phyloP scores from a whole-genome alignment of 2,888 invertebrate genomes.

The Hedya salicella region DNA sequence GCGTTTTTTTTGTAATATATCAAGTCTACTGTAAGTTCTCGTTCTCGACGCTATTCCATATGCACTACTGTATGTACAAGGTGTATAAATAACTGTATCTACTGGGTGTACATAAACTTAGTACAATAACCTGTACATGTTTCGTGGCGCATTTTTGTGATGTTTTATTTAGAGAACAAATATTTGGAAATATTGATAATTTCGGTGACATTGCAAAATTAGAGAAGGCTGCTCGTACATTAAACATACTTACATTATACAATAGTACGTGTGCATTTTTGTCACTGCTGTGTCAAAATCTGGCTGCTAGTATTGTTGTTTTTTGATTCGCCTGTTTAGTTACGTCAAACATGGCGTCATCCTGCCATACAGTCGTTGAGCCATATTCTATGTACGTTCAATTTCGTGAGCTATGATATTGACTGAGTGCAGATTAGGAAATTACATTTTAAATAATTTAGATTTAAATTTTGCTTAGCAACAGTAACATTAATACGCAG shows the following conservation, averaged over 20 bases:
- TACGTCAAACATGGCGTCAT: constrained; percentile 37
- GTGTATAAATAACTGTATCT: no score
- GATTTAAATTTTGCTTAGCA: no score
- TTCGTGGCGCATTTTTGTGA: no score
- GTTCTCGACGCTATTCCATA: no score
- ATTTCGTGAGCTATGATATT: not conserved
- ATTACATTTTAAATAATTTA: not conserved
- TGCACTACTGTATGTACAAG: no score
- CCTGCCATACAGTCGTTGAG: constrained; percentile 9
- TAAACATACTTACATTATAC: constrained; percentile 8
- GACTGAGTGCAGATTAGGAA: not conserved
- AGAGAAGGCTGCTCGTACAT: not conserved
- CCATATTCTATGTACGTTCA: constrained; percentile 1
- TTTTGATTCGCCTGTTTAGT: constrained; percentile 31
- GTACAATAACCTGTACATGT: no score
- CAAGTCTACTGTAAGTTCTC: no score
- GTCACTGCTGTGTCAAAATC: constrained; percentile 29
- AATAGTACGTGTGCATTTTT: constrained; percentile 16
- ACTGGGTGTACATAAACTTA: no score
- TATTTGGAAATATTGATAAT: not conserved
- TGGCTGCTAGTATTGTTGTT: constrained; percentile 22
- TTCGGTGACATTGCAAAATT: not conserved
- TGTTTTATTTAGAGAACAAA: no score
- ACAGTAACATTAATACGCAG: no score
- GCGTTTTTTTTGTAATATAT: no score